Evolutionary conservation across 2,113 vertebrate species (phyloP).

Genomic region (Manacus vitellinus): DNA sequence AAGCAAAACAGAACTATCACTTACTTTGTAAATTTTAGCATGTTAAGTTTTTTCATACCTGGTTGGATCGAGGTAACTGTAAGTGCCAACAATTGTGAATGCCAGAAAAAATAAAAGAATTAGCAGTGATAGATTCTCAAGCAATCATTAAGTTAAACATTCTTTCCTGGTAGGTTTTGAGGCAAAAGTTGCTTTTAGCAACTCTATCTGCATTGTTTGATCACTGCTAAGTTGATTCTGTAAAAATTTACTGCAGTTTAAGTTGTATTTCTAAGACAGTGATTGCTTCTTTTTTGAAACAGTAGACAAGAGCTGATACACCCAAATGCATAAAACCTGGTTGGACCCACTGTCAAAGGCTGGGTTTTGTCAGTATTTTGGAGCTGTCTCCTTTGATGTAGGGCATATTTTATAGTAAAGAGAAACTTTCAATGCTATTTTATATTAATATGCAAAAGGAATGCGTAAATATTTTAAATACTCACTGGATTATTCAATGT

Average conservation of each 20-base stretch:
- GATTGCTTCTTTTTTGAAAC: background rate
- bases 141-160: conserved; percentile 48
- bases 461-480: background rate
- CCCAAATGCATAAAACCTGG: background rate
- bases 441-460: background rate
- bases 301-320: background rate
- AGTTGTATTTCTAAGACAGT: background rate
- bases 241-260: background rate
- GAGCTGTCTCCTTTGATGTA: background rate
- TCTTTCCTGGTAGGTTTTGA: conserved; percentile 21
- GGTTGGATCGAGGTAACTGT: background rate
- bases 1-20: background rate
- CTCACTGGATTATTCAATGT: background rate
- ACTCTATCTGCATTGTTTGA: background rate
- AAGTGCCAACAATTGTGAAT: background rate
- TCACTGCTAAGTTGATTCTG: background rate
- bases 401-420: background rate
- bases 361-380: background rate
- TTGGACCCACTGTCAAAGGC: background rate
- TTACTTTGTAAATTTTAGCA: background rate
- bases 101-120: conserved; percentile 21
- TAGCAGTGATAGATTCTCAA: background rate
- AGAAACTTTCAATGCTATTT: background rate
- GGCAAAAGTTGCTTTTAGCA: conserved; percentile 19
- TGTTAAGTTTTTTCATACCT: conserved; percentile 5